Conservation (phyloP, 2,888 invertebrate species). For the Adelognathus sp. region DNA sequence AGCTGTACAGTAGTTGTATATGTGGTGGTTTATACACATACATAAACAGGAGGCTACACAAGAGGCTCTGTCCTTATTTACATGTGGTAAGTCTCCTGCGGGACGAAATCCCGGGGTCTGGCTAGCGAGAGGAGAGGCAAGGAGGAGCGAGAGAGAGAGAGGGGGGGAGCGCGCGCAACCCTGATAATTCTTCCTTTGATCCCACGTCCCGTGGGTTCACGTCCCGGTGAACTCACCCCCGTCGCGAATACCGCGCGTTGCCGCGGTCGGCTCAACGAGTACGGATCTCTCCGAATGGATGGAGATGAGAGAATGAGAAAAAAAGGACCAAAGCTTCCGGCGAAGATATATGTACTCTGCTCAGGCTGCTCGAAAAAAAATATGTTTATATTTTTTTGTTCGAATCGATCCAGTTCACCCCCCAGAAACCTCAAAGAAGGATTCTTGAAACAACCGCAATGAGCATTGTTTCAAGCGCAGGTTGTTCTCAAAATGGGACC, state of each 20-base stretch:
- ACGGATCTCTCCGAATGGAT: conserved; percentile 65
- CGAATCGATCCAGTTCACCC: not conserved
- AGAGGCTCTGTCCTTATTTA: conserved; percentile 80
- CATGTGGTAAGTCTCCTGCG: conserved; percentile 81
- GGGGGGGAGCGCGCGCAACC: conserved; percentile 68
- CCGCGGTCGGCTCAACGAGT: conserved; percentile 66
- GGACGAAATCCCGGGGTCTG: conserved; percentile 80
- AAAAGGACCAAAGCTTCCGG: conserved; percentile 56
- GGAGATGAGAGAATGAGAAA: conserved; percentile 20
- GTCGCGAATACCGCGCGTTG: conserved; percentile 55
- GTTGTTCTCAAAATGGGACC: too few relatives aligned
- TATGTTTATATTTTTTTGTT: not conserved
- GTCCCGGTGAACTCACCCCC: conserved; percentile 54
- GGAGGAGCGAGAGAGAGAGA: conserved; percentile 57
- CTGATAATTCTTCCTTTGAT: conserved; percentile 82
- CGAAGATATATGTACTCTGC: conserved; percentile 10
- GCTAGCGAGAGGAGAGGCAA: conserved; percentile 58
- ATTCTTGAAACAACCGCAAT: too few relatives aligned
- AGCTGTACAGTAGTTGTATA: conserved; percentile 3
- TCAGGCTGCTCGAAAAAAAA: conserved; percentile 43
- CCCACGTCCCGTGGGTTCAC: conserved; percentile 77
- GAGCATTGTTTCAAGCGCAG: too few relatives aligned
- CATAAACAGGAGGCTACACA: conserved; percentile 6
- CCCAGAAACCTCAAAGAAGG: too few relatives aligned
- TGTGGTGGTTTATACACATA: not conserved